Conservation (phyloP, 92 coral and sea anemone genomes). For the Epizoanthus illoricatus region DNA sequence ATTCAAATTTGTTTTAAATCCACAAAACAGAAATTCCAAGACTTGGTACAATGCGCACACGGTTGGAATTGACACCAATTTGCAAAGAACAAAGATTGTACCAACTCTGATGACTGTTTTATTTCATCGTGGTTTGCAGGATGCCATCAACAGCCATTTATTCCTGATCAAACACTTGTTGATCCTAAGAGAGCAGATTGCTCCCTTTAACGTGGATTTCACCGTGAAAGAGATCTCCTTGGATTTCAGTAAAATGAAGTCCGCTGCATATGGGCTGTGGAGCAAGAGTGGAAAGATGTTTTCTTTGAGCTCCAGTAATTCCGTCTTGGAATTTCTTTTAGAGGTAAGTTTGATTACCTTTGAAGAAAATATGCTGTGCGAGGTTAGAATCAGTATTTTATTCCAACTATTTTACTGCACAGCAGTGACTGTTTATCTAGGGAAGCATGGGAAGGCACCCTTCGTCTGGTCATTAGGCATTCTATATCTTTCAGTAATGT, state of each 20-base stretch:
- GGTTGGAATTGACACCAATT: no score
- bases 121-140: slow-evolving; percentile 48
- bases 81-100: background rate
- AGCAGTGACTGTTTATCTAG: background rate
- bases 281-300: slow-evolving; percentile 90
- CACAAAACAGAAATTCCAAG: no score
- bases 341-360: slow-evolving; percentile 57
- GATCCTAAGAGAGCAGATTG: slow-evolving; percentile 97
- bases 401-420: background rate
- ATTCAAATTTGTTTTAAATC: no score
- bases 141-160: slow-evolving; percentile 92
- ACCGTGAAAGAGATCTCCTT: slow-evolving; percentile 95
- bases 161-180: slow-evolving; percentile 93
- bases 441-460: background rate
- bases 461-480: background rate
- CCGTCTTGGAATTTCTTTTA: slow-evolving; percentile 88
- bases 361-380: no score
- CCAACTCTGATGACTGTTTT: background rate
- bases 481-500: background rate
- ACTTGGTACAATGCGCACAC: no score
- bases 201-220: slow-evolving; percentile 98
- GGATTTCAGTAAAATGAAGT: slow-evolving; percentile 95
- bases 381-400: no score
- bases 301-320: slow-evolving; percentile 85
- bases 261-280: slow-evolving; percentile 97